Evolutionary conservation across 2,888 invertebrate genomes (phyloP).

Genomic region (Andrena bicolor): DNA sequence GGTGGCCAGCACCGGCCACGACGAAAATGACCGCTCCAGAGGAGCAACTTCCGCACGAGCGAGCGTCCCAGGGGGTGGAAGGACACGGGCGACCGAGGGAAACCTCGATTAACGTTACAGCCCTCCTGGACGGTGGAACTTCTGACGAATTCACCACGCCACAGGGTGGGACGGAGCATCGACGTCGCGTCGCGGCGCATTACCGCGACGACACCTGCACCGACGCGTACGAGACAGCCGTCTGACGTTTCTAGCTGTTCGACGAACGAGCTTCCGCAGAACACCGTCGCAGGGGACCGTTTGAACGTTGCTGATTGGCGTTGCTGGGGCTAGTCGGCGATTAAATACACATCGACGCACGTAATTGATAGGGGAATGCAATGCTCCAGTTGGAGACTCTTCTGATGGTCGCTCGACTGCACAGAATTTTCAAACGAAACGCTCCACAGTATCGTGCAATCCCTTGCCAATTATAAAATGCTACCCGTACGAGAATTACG

Average conservation of each 20-base stretch:
- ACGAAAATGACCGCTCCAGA: slow-evolving; percentile 63
- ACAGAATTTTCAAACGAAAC: neutral
- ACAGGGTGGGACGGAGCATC: slow-evolving; percentile 43
- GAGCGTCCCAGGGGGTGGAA: slow-evolving; percentile 29
- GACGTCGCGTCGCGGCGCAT: slow-evolving; percentile 27
- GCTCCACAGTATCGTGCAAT: too few relatives aligned
- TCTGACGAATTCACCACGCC: slow-evolving; percentile 65
- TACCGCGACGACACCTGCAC: slow-evolving; percentile 38
- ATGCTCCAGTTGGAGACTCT: neutral
- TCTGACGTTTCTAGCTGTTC: neutral
- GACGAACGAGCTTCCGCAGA: slow-evolving; percentile 1
- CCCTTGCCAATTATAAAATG: too few relatives aligned
- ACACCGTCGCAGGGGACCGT: slow-evolving; percentile 2
- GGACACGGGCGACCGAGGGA: slow-evolving; percentile 30
- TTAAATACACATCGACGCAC: neutral
- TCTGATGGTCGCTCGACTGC: neutral
- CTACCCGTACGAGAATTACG: too few relatives aligned
- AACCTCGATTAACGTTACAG: slow-evolving; percentile 50
- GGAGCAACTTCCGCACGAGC: slow-evolving; percentile 54
- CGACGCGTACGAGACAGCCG: slow-evolving; percentile 4
- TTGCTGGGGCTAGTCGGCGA: neutral
- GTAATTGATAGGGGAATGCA: neutral
- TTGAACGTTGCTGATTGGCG: neutral
- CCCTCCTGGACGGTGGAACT: slow-evolving; percentile 40
- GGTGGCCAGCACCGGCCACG: slow-evolving; percentile 31